Evolutionary conservation across 1,140 invertebrate genomes (phyloP).

Genomic region (Bombus consobrinus): DNA sequence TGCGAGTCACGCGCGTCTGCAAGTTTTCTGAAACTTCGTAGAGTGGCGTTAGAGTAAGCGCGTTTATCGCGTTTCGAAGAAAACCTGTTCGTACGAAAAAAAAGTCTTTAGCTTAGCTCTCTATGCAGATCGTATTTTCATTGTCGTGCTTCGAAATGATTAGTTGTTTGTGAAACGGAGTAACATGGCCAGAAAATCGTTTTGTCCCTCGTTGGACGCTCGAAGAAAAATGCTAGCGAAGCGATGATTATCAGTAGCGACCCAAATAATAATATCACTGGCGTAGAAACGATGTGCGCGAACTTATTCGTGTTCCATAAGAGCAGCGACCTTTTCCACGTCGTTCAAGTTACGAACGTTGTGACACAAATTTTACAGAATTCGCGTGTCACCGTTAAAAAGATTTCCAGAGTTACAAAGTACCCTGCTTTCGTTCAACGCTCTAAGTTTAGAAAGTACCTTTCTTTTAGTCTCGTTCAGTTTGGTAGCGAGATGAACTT

Average conservation of each 20-base stretch:
- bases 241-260: constrained; percentile 35
- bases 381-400: no score
- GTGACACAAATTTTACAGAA: not conserved
- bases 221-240: constrained; percentile 22
- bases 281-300: constrained; percentile 22
- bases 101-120: not conserved
- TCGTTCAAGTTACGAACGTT: not conserved
- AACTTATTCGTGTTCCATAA: not conserved
- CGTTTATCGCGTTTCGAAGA: constrained; percentile 41
- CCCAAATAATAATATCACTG: constrained; percentile 44
- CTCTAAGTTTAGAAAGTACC: no score
- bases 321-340: not conserved
- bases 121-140: not conserved
- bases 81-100: not conserved
- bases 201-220: not conserved
- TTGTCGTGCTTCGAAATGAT: not conserved
- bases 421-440: no score
- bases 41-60: not conserved
- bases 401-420: no score
- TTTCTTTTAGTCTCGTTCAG: no score
- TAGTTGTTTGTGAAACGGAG: not conserved
- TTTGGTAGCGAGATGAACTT: no score
- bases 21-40: constrained; percentile 30
- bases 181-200: constrained; percentile 14
- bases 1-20: constrained; percentile 54